Percentiles rank a stretch among this genome's conserved stretches.
Evolutionary conservation across 2,888 invertebrate species (phyloP).

Genomic region (Congeria kusceri): DNA sequence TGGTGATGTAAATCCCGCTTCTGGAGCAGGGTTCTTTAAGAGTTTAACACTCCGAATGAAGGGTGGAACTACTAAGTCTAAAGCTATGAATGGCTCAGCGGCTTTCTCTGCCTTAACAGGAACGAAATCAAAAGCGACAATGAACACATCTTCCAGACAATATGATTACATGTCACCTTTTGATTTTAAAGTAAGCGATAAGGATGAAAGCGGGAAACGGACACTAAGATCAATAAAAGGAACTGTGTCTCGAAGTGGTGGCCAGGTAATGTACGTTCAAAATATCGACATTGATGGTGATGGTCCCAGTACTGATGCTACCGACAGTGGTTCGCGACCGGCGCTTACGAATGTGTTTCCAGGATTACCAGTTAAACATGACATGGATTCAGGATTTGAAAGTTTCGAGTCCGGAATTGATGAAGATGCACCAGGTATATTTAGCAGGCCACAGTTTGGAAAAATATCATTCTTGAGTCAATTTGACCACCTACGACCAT

Average conservation of each 20-base stretch:
- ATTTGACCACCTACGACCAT: slow-evolving; percentile 41
- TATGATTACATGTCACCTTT: slow-evolving; percentile 42
- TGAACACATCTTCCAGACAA: background rate
- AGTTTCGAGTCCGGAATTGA: slow-evolving; percentile 88
- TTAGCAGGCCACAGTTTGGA: slow-evolving; percentile 96
- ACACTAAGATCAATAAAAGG: slow-evolving; percentile 93
- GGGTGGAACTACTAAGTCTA: slow-evolving; percentile 34
- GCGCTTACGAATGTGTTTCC: slow-evolving; percentile 60
- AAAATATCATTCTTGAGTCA: slow-evolving; percentile 91
- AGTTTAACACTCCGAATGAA: slow-evolving; percentile 72
- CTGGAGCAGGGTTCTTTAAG: slow-evolving; percentile 69
- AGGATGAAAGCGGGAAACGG: slow-evolving; percentile 91
- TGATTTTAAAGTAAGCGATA: slow-evolving; percentile 88
- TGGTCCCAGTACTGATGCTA: slow-evolving; percentile 9
- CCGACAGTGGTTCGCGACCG: slow-evolving; percentile 49
- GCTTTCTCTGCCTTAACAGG: slow-evolving; percentile 72
- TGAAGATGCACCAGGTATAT: slow-evolving; percentile 87
- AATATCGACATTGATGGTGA: slow-evolving; percentile 48
- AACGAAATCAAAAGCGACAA: slow-evolving; percentile 10
- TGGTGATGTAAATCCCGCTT: slow-evolving; percentile 63
- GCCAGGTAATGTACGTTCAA: slow-evolving; percentile 93
- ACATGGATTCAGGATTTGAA: slow-evolving; percentile 74
- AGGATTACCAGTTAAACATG: slow-evolving; percentile 37
- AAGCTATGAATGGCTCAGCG: slow-evolving; percentile 39
- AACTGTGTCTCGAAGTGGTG: slow-evolving; percentile 60